Percentiles rank a stretch among this genome's conserved stretches.
phyloP scores from a whole-genome alignment of 1,140 invertebrate genomes.

The Lineus longissimus region DNA sequence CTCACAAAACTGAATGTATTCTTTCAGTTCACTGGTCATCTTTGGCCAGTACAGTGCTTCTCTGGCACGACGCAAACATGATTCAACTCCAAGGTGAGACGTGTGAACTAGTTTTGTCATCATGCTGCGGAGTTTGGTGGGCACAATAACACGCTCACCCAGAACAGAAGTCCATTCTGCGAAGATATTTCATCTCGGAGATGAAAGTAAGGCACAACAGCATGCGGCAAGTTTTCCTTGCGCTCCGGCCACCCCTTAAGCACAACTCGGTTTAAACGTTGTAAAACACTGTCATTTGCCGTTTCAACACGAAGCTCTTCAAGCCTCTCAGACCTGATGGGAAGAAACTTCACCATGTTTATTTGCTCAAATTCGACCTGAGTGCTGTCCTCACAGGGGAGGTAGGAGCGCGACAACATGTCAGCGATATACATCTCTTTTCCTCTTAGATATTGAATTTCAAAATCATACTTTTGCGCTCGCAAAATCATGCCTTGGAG shows the following conservation, averaged over 20 bases:
- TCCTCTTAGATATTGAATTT: conserved; percentile 30
- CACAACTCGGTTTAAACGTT: not conserved
- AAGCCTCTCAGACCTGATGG: not conserved
- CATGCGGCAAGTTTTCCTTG: not conserved
- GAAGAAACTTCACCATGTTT: not conserved
- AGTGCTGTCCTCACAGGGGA: not conserved
- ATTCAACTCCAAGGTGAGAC: conserved; percentile 14
- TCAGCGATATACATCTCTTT: conserved; percentile 51
- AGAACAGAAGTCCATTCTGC: conserved; percentile 17
- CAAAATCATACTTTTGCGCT: conserved; percentile 45
- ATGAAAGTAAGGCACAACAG: not conserved
- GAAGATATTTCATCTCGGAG: conserved; percentile 3
- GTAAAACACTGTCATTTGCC: not conserved
- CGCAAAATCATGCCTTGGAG: conserved; percentile 26
- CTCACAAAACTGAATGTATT: conserved; percentile 4
- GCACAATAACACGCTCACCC: conserved; percentile 15
- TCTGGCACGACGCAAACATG: conserved; percentile 8
- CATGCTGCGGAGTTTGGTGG: conserved; percentile 5
- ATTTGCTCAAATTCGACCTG: too few relatives aligned
- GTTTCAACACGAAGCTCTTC: not conserved
- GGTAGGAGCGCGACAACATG: too few relatives aligned
- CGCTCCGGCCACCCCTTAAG: not conserved
- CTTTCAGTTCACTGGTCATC: conserved; percentile 12
- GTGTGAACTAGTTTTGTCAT: conserved; percentile 15
- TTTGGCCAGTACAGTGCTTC: conserved; percentile 16